Evolutionary conservation across 2,113 vertebrate genomes (phyloP), one percentile per base, ranked within the genome.

Genomic region (Strix aluco): DNA sequence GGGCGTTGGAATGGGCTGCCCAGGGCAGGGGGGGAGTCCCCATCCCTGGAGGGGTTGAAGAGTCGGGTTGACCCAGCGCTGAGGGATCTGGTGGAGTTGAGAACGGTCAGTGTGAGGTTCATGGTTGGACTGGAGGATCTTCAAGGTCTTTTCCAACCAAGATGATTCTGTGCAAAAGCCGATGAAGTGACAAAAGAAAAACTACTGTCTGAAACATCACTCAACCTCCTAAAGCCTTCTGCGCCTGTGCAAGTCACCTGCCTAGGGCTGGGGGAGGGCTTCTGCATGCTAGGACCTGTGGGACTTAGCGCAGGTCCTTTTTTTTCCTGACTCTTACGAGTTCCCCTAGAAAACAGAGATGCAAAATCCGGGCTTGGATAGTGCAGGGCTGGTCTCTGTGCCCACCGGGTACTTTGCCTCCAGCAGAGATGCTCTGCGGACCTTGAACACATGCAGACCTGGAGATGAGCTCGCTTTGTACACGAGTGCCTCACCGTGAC

Each of bases 401-500:
- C 89, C 61, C 52, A 65, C 0, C 0, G 1, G 86, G 7, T 46
- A 18, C 27, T 21, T 17, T 47, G 6, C 36, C 72, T 25, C 44
- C 42, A 46, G 81, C 29, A 42, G 40, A 72, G 77, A 62, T 9
- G 51, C 54, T 71, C 84, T 61, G 67, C 92, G 52, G 81, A 42
- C 73, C 74, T 42, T 17, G 21, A 66, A 70, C 32, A 22, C 19
- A 30, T 0, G 20, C 59, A 74, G 0, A 74, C 23, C 36, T 18
- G 30, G 30, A 81, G 81, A 34, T 18, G 85, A 70, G 32, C 65
- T 81, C 2, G 1, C 32, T 70, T 70, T 30, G 55, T 5, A 26
- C 36, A 1, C 0, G 0, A 5, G 34, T 1, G 1, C 34, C 23
- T 62, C 79, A 21, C 70, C 6, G 5, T 13, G 11, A 34, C 27